Base-by-base conservation (phyloP, 1,140 invertebrate genomes). In the Bombus turneri region DNA sequence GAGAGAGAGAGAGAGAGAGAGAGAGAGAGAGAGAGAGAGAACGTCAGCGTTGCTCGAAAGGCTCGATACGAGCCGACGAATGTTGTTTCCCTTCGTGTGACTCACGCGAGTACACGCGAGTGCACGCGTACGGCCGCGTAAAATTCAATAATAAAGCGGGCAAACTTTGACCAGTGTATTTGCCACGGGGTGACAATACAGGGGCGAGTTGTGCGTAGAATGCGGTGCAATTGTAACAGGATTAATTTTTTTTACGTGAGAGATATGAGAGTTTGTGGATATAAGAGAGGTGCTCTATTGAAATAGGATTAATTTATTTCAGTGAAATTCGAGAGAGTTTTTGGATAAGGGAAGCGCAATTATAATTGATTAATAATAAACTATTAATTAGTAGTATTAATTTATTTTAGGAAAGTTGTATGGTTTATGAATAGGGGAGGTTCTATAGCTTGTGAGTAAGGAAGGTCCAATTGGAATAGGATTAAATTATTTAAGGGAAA, bases 21-120 rank as follows among this genome's bases (percentile, higher is more conserved):
- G 68, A 0, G 28, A 12, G 28, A 62, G 8, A 62, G 9, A 59
- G 9, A 28, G 53, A 9, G 3, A n/a, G 25, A 59, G 57, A 59
- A 59, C 18, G 47, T 57, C 57, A 15, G 47, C 25, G 43, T n/a
- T n/a, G 39, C 57, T 64, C 10, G 77, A 2, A 34, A 47, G 41
- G 64, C 47, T 69, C 41, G 37, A 53, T 66, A 34, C 43, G 59
- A 8, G 12, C 9, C 25, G n/a, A 81, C 28, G 53, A 74, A n/a
- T 64, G 39, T 37, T 34, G 53, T 75, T 82, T 82, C 57, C 71
- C 80, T 74, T 22, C 37, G n/a, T 39, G 71, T 82, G 81, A 82
- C 57, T 82, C 81, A 82, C 72, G 81, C 74, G 47, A 37, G 73
- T 71, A n/a, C 71, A 41, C 37, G 68, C 53, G 69, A 9, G n/a